These are phyloP conservation scores for Agrotis puta DNA, from an alignment of 2,888 invertebrate species.

Conservation along the genomic window DNA sequence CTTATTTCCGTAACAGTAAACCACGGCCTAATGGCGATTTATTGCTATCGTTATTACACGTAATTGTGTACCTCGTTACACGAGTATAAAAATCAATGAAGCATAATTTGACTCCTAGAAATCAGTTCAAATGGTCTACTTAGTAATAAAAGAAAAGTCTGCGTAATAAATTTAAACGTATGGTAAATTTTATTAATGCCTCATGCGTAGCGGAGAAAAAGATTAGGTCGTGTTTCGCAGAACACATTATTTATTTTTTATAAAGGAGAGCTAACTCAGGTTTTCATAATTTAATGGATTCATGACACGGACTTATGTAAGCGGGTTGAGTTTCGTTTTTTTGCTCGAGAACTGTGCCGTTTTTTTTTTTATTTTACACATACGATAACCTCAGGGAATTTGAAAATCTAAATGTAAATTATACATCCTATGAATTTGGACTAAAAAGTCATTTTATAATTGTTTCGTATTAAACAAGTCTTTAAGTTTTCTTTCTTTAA, in stretches of 20 bases:
- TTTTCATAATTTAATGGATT: slow-evolving; percentile 17
- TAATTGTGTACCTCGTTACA: slow-evolving; percentile 46
- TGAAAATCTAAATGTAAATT: background rate
- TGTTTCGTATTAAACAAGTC: background rate
- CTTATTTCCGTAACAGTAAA: slow-evolving; percentile 42
- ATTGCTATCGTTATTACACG: slow-evolving; percentile 57
- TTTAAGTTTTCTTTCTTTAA: background rate
- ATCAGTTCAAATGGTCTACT: slow-evolving; percentile 1
- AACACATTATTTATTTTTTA: slow-evolving; percentile 3
- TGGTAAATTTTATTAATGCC: background rate
- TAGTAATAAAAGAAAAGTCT: background rate
- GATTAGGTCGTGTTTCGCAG: background rate
- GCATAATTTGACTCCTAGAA: slow-evolving; percentile 18
- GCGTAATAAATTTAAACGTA: slow-evolving; percentile 12
- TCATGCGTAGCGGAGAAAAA: background rate
- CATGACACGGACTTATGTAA: background rate
- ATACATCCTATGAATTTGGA: background rate
- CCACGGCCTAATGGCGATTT: slow-evolving; percentile 44
- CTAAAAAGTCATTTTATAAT: background rate
- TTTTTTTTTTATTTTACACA: background rate
- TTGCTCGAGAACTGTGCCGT: background rate
- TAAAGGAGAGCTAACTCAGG: background rate
- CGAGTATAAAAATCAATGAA: slow-evolving; percentile 37
- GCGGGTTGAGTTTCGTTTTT: slow-evolving; percentile 2
- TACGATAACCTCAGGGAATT: background rate